These are phyloP conservation scores for Phodopus roborovskii DNA, from an alignment of 2,113 vertebrate genomes.

Conservation along the genomic window DNA sequence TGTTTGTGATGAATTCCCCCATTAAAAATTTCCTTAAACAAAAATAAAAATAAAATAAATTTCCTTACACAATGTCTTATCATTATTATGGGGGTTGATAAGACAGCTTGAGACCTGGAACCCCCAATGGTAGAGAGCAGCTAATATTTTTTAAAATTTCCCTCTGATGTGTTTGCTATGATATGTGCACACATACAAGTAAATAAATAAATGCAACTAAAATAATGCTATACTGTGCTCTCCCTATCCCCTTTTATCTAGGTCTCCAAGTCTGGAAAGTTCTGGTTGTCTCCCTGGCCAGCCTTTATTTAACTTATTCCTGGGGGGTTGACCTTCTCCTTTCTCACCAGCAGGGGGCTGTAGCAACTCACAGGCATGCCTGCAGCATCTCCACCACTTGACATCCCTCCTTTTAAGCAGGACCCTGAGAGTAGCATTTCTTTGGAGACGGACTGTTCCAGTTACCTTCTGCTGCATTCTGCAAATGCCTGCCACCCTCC, in stretches of 20 bases:
- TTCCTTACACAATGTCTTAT: not conserved
- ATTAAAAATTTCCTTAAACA: not conserved
- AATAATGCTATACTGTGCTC: not conserved
- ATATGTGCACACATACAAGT: not conserved
- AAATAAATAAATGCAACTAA: not conserved
- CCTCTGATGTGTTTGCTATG: not conserved
- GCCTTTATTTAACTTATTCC: not conserved
- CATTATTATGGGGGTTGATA: not conserved
- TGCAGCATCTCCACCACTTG: not conserved
- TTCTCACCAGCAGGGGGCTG: slow-evolving; percentile 54
- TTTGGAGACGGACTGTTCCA: not conserved
- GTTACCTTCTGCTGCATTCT: slow-evolving; percentile 11
- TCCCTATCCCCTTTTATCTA: not conserved
- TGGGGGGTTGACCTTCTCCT: not conserved
- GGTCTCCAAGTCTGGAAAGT: not conserved
- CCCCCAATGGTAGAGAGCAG: not conserved
- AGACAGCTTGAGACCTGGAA: not conserved
- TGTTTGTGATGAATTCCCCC: not conserved
- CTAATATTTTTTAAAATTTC: not conserved
- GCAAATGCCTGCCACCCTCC: not conserved
- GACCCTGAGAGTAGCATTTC: not conserved
- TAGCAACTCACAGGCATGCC: not conserved
- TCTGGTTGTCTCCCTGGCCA: fast-evolving
- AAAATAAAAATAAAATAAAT: not conserved
- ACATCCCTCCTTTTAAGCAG: not conserved